phyloP scores from a whole-genome alignment of 2,113 vertebrate genomes.

The Sardina pilchardus region DNA sequence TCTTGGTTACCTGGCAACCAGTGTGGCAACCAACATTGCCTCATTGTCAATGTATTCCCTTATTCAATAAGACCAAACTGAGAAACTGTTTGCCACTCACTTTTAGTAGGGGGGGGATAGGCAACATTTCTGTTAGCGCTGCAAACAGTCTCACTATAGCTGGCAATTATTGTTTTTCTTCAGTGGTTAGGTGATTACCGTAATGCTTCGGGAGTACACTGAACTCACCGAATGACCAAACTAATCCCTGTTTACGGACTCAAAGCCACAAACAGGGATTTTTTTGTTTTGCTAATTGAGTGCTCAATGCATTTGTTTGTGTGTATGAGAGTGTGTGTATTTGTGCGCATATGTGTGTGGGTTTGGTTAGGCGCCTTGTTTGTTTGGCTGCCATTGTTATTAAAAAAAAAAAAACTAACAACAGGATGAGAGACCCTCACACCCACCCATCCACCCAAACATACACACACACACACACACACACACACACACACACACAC shows the following conservation, averaged over 20 bases:
- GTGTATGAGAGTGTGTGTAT: not conserved
- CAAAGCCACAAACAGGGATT: not conserved
- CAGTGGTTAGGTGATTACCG: not conserved
- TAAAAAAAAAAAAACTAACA: not conserved
- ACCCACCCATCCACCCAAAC: not conserved
- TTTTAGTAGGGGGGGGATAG: not conserved
- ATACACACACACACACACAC: not conserved
- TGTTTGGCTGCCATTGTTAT: conserved; percentile 1
- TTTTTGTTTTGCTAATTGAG: conserved; percentile 5
- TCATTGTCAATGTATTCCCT: not conserved
- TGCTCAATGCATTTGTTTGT: conserved; percentile 11
- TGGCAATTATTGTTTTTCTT: not conserved
- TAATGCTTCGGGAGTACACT: not conserved
- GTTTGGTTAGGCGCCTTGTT: not conserved
- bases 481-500: not conserved
- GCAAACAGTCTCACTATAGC: not conserved
- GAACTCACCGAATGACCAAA: not conserved
- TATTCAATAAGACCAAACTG: not conserved
- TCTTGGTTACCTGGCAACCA: conserved; percentile 16
- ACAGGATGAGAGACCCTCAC: not conserved
- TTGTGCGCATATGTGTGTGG: not conserved
- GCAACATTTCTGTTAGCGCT: not conserved
- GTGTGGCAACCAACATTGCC: not conserved
- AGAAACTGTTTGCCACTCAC: not conserved
- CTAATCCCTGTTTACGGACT: not conserved